These are phyloP conservation scores for Cherax destructor DNA, from an alignment of 1,140 invertebrate genomes.

Conservation along the genomic window DNA sequence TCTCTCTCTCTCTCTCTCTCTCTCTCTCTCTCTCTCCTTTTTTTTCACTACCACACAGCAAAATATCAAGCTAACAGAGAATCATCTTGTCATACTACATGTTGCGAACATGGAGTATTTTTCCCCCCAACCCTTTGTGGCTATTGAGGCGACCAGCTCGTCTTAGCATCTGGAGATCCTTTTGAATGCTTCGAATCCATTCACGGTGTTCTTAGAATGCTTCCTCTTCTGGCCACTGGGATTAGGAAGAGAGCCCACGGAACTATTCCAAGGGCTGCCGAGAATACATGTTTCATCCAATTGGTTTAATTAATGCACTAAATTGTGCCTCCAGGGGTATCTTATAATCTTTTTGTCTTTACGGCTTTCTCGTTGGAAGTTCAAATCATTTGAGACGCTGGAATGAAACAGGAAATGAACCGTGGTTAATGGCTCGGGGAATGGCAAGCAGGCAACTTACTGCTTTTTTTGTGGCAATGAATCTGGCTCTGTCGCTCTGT, in stretches of 20 bases:
- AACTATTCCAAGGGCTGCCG: background rate
- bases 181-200: conserved; percentile 11
- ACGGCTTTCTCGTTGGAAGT: background rate
- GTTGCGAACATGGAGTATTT: background rate
- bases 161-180: background rate
- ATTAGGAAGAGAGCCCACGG: background rate
- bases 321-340: background rate
- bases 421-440: background rate
- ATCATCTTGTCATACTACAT: background rate
- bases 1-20: background rate
- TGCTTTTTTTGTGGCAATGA: background rate
- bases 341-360: background rate
- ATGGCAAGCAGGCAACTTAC: background rate
- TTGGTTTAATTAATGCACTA: conserved; percentile 1
- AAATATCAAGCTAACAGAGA: background rate
- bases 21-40: background rate
- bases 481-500: background rate
- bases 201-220: background rate
- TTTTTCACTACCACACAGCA: background rate
- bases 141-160: background rate
- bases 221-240: background rate
- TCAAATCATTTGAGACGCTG: background rate
- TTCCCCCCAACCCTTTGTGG: background rate
- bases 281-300: conserved; percentile 5
- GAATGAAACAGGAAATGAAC: conserved; percentile 2